A percentile compares a stretch with the other conserved stretches of the same genome.
Conservation (phyloP, 2,797 vertebrate species). For the Calcarius lapponicus region DNA sequence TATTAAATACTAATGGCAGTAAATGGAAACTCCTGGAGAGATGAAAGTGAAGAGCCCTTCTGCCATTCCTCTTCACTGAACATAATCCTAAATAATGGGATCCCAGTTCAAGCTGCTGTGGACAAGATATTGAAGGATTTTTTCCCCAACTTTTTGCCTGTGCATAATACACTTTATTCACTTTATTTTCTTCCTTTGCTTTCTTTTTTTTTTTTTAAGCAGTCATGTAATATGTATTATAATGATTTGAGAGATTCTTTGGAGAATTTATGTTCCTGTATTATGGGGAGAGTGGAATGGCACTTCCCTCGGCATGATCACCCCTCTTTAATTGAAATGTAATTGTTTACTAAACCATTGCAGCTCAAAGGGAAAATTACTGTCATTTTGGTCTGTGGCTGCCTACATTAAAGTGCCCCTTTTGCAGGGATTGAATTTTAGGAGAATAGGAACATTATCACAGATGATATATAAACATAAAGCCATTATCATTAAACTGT, state of each 20-base stretch:
- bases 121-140: neutral
- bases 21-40: slow-evolving; percentile 47
- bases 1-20: slow-evolving; percentile 55
- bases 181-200: neutral
- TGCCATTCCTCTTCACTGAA: slow-evolving; percentile 37
- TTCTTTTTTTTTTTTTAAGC: neutral
- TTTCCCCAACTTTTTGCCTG: neutral
- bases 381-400: slow-evolving; percentile 57
- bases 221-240: neutral
- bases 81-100: slow-evolving; percentile 42
- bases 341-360: slow-evolving; percentile 71
- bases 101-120: slow-evolving; percentile 20
- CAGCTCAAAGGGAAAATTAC: slow-evolving; percentile 55
- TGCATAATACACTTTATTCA: neutral
- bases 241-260: neutral
- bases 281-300: neutral
- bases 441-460: slow-evolving; percentile 25
- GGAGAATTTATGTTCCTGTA: neutral
- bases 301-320: neutral
- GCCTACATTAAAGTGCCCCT: slow-evolving; percentile 30
- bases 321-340: slow-evolving; percentile 67
- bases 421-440: slow-evolving; percentile 4
- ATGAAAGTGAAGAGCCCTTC: slow-evolving; percentile 35
- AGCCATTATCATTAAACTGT: slow-evolving; percentile 70
- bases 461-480: slow-evolving; percentile 56